Conservation (phyloP, 2,888 invertebrate genomes). For the Cheilosia soror region DNA sequence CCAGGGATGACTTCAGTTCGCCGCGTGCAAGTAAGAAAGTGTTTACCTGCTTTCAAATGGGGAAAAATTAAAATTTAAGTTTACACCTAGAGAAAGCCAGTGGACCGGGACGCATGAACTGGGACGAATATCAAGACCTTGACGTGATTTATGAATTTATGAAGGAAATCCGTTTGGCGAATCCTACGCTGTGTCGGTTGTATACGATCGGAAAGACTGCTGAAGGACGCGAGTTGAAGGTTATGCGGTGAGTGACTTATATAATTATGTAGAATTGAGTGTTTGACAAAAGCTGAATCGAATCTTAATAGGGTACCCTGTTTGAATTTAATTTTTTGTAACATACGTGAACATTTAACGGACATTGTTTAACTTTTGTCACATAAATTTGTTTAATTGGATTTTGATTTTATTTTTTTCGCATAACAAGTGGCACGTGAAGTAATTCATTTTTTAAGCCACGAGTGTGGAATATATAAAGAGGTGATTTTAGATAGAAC, state of each 20-base stretch:
- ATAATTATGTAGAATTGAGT: not conserved
- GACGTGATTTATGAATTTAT: conserved; percentile 89
- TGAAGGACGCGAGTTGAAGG: conserved; percentile 90
- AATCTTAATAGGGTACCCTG: conserved; percentile 36
- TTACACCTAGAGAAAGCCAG: conserved; percentile 59
- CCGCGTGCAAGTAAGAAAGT: conserved; percentile 78
- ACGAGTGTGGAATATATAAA: not conserved
- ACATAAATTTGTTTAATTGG: not conserved
- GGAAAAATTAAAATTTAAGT: conserved; percentile 47
- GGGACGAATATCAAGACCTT: conserved; percentile 90
- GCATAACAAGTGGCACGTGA: conserved; percentile 7
- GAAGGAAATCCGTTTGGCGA: conserved; percentile 88
- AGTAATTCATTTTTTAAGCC: not conserved
- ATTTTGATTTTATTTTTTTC: not conserved
- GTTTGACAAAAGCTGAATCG: conserved; percentile 21
- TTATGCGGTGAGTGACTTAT: conserved; percentile 82
- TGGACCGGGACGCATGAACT: conserved; percentile 85
- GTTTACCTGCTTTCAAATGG: not conserved
- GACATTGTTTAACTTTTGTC: conserved; percentile 1
- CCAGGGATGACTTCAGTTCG: conserved; percentile 84
- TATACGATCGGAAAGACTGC: conserved; percentile 89
- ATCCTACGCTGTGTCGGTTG: conserved; percentile 89
- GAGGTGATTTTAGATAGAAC: not conserved
- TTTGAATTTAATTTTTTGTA: not conserved
- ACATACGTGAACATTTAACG: conserved; percentile 13